A percentile compares a stretch with the other conserved stretches of the same genome.
These are phyloP conservation scores for Erpobdella octoculata DNA, from an alignment of 2,888 invertebrate genomes.

Conservation along the genomic window DNA sequence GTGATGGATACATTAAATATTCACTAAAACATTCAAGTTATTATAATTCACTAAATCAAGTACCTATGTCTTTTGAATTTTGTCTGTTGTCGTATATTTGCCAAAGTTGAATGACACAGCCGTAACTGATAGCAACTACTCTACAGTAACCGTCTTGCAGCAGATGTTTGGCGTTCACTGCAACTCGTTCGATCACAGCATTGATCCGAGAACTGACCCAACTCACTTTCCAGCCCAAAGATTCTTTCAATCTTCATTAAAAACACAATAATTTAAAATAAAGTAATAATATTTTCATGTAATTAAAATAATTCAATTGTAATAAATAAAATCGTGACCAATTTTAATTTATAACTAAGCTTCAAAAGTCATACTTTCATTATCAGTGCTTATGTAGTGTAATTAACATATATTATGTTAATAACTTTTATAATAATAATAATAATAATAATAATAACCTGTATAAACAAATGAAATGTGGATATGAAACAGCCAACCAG, in stretches of 20 bases:
- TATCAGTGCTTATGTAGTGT: no score
- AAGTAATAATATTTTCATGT: no score
- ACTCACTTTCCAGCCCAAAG: conserved; percentile 88
- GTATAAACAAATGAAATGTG: conserved; percentile 89
- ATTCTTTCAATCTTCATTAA: conserved; percentile 72
- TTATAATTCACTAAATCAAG: background rate
- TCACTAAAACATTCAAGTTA: background rate
- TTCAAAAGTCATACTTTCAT: no score
- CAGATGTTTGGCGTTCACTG: conserved; percentile 64
- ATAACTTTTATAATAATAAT: no score
- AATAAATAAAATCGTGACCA: no score
- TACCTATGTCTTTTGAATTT: conserved; percentile 30
- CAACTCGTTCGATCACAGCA: conserved; percentile 78
- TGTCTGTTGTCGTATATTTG: conserved; percentile 68
- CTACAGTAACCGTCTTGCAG: conserved; percentile 58
- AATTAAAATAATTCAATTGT: no score
- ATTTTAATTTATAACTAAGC: no score
- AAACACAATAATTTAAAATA: no score
- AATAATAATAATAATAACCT: conserved; percentile 58
- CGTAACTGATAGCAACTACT: conserved; percentile 76
- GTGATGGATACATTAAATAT: background rate
- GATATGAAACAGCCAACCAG: conserved; percentile 92
- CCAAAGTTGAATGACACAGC: conserved; percentile 70
- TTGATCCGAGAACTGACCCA: conserved; percentile 89
- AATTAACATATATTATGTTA: no score